Conservation (phyloP, 1,140 invertebrate species). For the Cotesia chilonis region DNA sequence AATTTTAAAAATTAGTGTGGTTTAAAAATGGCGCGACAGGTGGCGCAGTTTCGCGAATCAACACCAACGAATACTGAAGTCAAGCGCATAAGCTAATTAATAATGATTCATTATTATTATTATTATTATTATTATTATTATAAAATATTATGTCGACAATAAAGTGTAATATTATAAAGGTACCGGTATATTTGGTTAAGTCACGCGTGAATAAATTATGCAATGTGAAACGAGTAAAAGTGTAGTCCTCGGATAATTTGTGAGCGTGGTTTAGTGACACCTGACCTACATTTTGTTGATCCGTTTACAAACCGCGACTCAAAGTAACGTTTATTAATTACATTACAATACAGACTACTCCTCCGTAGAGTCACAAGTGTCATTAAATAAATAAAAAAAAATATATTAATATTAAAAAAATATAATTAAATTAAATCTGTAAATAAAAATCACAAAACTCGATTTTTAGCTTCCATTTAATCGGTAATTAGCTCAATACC, state of each 20-base stretch:
- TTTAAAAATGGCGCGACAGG: not conserved
- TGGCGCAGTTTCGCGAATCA: no score
- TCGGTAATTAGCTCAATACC: no score
- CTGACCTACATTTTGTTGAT: constrained; percentile 43
- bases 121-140: constrained; percentile 27
- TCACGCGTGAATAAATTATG: constrained; percentile 42
- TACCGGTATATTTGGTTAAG: constrained; percentile 49
- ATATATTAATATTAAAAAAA: no score
- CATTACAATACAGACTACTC: not conserved
- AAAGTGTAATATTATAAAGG: constrained; percentile 42
- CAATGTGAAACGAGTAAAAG: constrained; percentile 38
- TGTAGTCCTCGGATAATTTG: constrained; percentile 21
- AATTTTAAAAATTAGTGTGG: not conserved
- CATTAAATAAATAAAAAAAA: no score
- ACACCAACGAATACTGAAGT: not conserved
- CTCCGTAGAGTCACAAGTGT: no score
- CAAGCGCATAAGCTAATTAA: constrained; percentile 52
- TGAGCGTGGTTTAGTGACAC: constrained; percentile 39
- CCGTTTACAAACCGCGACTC: constrained; percentile 36
- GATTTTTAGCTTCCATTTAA: no score
- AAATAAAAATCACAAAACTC: no score
- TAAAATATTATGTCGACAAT: constrained; percentile 45
- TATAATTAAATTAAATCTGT: no score
- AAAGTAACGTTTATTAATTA: not conserved
- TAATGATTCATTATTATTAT: constrained; percentile 47